phyloP scores from a whole-genome alignment of 2,888 invertebrate species.

The Crossocerus cetratus region DNA sequence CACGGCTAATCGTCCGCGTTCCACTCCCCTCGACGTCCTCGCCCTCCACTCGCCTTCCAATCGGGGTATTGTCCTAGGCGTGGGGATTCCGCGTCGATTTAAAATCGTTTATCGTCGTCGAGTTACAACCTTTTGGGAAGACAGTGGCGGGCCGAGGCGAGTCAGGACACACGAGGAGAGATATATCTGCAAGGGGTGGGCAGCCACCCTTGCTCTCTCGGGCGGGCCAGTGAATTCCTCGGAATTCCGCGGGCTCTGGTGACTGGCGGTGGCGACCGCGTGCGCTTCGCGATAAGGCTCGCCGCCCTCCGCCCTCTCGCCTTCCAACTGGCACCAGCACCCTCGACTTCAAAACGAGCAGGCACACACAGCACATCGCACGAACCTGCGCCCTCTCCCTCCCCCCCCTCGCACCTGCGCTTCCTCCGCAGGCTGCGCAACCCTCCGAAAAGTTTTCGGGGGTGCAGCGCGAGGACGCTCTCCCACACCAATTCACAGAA shows the following conservation, averaged over 20 bases:
- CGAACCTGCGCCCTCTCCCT: slow-evolving; percentile 24
- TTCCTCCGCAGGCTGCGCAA: too few species aligned
- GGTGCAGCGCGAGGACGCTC: too few species aligned
- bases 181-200: too few species aligned
- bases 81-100: too few species aligned
- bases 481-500: too few species aligned
- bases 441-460: slow-evolving; percentile 44
- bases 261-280: slow-evolving; percentile 74
- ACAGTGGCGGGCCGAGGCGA: too few species aligned
- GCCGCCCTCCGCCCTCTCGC: background rate
- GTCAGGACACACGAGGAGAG: too few species aligned
- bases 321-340: slow-evolving; percentile 46
- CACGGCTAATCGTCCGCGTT: background rate
- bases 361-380: slow-evolving; percentile 27
- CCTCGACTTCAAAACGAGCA: slow-evolving; percentile 20
- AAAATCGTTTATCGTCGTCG: too few species aligned
- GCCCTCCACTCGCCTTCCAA: too few species aligned
- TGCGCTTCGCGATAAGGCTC: slow-evolving; percentile 73
- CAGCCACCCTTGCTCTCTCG: too few species aligned
- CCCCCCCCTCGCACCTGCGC: slow-evolving; percentile 17
- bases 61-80: too few species aligned
- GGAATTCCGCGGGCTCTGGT: slow-evolving; percentile 64
- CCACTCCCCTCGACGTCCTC: slow-evolving; percentile 15
- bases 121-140: too few species aligned
- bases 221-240: slow-evolving; percentile 52